Conservation (phyloP, 2,888 invertebrate species). For the Tinea semifulvella region DNA sequence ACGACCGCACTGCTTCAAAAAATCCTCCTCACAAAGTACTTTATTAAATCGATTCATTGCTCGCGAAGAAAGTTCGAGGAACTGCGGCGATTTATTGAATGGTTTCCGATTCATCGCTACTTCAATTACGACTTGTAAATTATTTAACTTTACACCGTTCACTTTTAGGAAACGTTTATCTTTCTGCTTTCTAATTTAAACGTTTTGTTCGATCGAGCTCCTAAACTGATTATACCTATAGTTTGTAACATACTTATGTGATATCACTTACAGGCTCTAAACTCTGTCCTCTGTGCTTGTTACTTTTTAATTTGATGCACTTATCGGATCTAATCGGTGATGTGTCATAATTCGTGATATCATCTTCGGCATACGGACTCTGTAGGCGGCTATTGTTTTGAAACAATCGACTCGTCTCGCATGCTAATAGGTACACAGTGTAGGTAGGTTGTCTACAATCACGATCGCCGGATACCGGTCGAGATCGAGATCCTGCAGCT, state of each 20-base stretch:
- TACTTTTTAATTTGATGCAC: too few relatives aligned
- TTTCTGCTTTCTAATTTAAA: not conserved
- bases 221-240: too few relatives aligned
- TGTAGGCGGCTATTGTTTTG: constrained; percentile 47
- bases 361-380: constrained; percentile 35
- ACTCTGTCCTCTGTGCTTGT: too few relatives aligned
- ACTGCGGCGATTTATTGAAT: constrained; percentile 12
- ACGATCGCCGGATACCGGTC: constrained; percentile 5
- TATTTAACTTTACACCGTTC: constrained; percentile 9
- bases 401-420: constrained; percentile 37
- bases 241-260: too few relatives aligned
- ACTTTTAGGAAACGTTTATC: constrained; percentile 10
- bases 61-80: constrained; percentile 12
- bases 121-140: constrained; percentile 13
- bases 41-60: constrained; percentile 15
- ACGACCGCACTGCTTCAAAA: constrained; percentile 10
- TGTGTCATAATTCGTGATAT: constrained; percentile 35
- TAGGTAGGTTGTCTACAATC: constrained; percentile 9
- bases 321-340: too few relatives aligned
- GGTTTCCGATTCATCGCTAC: constrained; percentile 9
- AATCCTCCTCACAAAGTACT: constrained; percentile 14
- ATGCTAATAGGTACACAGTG: constrained; percentile 38
- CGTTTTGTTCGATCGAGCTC: too few relatives aligned
- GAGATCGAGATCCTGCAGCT: too few relatives aligned
- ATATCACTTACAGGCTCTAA: too few relatives aligned